Evolutionary conservation across 2,888 invertebrate species (phyloP).

Genomic region (Abrostola triplasia): DNA sequence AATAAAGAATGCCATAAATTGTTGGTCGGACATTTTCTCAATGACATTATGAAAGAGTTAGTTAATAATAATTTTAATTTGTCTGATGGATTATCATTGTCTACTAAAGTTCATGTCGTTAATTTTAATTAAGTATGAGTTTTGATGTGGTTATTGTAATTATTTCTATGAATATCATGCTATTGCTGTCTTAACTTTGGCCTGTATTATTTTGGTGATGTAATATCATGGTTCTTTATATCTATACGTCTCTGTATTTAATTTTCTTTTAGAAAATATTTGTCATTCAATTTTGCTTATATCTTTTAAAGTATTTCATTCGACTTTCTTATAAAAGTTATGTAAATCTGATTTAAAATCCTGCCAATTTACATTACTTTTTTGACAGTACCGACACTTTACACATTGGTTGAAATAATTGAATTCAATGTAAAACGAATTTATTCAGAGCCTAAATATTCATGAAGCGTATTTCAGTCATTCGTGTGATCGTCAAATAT

Average conservation of each 20-base stretch:
- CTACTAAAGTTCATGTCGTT: constrained; percentile 14
- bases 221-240: no score
- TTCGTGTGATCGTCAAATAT: constrained; percentile 21
- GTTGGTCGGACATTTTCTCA: constrained; percentile 17
- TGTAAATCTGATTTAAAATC: background rate
- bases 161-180: no score
- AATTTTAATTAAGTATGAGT: constrained; percentile 2
- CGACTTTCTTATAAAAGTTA: no score
- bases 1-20: constrained; percentile 44
- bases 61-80: constrained; percentile 29
- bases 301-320: no score
- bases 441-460: constrained; percentile 36
- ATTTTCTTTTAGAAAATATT: no score
- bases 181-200: no score
- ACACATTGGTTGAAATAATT: constrained; percentile 8
- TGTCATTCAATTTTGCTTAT: no score
- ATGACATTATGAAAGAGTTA: constrained; percentile 22
- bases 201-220: no score
- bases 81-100: constrained; percentile 10
- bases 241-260: no score
- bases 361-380: background rate
- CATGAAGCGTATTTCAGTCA: constrained; percentile 34
- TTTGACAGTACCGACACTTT: background rate
- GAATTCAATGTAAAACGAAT: constrained; percentile 8
- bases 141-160: no score